Conservation (phyloP, 64 coral and sea anemone genomes). For the Actinia equina region DNA sequence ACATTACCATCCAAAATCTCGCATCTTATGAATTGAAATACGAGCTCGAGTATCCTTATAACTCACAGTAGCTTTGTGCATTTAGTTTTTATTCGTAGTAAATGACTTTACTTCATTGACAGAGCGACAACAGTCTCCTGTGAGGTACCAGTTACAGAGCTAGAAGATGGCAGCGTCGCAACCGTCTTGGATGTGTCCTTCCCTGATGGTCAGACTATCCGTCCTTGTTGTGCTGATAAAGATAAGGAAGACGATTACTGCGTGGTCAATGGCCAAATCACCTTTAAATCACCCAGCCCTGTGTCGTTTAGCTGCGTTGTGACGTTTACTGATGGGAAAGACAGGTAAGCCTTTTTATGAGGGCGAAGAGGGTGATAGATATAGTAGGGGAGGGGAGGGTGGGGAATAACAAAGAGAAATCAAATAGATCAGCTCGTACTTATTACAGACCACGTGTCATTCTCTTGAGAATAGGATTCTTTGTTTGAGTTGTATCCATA, state of each 20-base stretch:
- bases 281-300: constrained; percentile 77
- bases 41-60: no score
- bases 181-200: constrained; percentile 62
- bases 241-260: constrained; percentile 41
- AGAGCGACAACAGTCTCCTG: constrained; percentile 55
- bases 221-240: constrained; percentile 52
- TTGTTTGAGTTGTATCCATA: no score
- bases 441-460: no score
- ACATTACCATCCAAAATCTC: no score
- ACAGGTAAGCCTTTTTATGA: constrained; percentile 34
- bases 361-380: neutral
- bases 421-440: no score
- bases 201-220: constrained; percentile 68
- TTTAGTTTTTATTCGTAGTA: no score
- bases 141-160: constrained; percentile 71
- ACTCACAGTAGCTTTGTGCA: no score
- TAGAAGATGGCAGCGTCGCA: constrained; percentile 69
- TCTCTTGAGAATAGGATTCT: no score
- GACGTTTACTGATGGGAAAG: constrained; percentile 62
- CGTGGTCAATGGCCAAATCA: constrained; percentile 57
- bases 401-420: no score
- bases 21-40: no score
- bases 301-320: constrained; percentile 71
- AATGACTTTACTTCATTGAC: neutral
- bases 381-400: no score